A percentile compares a stretch with the other conserved stretches of the same genome.
phyloP scores from a whole-genome alignment of 2,888 invertebrate genomes.

The Rambutsinella grinnellia region DNA sequence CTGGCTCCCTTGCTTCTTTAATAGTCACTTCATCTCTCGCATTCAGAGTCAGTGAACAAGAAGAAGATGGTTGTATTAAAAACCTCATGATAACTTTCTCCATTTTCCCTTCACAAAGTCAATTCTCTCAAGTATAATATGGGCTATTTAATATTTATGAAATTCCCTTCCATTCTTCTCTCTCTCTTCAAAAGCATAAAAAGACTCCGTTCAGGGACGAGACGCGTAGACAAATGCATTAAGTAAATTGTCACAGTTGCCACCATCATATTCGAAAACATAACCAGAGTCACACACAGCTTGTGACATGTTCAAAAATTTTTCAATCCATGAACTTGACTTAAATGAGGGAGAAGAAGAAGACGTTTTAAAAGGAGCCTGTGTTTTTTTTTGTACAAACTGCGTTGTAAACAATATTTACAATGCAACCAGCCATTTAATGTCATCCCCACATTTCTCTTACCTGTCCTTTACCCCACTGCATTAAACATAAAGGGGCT shows the following conservation, averaged over 20 bases:
- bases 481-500: background rate
- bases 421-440: background rate
- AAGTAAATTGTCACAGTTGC: background rate
- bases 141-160: constrained; percentile 44
- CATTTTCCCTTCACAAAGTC: constrained; percentile 15
- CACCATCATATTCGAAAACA: background rate
- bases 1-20: background rate
- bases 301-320: background rate
- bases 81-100: constrained; percentile 42
- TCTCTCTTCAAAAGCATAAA: constrained; percentile 9
- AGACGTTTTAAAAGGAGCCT: background rate
- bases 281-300: background rate
- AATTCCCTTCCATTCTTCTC: constrained; percentile 30
- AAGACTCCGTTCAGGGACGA: background rate
- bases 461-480: background rate
- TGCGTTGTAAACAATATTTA: background rate
- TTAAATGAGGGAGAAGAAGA: background rate
- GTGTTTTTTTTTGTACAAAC: too few relatives aligned
- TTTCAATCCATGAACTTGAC: background rate
- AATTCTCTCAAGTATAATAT: constrained; percentile 2
- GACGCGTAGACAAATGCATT: background rate
- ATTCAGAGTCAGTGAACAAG: background rate
- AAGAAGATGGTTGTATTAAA: background rate
- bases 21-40: background rate
- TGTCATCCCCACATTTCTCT: background rate